Conservation (phyloP, 2,888 invertebrate species). For the Ligdia adustata region DNA sequence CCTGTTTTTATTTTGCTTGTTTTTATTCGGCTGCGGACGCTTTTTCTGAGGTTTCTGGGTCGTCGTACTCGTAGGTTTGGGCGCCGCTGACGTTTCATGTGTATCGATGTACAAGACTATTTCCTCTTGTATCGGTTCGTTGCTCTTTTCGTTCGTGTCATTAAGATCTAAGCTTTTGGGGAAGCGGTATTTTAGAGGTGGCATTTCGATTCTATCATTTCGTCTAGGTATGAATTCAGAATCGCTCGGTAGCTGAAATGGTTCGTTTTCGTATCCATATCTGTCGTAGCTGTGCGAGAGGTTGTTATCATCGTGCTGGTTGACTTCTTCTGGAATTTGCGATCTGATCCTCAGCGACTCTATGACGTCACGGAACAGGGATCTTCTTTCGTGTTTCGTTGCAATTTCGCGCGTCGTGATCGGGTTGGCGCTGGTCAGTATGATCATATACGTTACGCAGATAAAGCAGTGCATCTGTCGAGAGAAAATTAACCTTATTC, state of each 20-base stretch:
- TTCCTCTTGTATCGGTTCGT: slow-evolving; percentile 59
- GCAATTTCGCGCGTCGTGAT: slow-evolving; percentile 47
- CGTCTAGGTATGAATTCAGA: slow-evolving; percentile 67
- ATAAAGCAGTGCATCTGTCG: slow-evolving; percentile 78
- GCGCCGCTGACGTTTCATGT: slow-evolving; percentile 39
- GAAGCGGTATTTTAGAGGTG: slow-evolving; percentile 66
- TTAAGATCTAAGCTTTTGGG: slow-evolving; percentile 60
- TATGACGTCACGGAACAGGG: slow-evolving; percentile 72
- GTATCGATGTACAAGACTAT: slow-evolving; percentile 63
- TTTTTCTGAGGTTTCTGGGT: slow-evolving; percentile 61
- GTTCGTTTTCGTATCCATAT: slow-evolving; percentile 61
- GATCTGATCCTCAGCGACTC: slow-evolving; percentile 68
- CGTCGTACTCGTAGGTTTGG: slow-evolving; percentile 42
- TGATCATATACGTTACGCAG: slow-evolving; percentile 71
- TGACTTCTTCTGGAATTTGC: slow-evolving; percentile 62
- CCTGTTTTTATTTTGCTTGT: slow-evolving; percentile 48
- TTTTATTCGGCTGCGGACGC: slow-evolving; percentile 37
- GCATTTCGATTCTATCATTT: slow-evolving; percentile 75
- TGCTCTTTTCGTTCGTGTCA: slow-evolving; percentile 40
- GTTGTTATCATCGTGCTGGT: slow-evolving; percentile 66
- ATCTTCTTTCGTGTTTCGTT: slow-evolving; percentile 57
- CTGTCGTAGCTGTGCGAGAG: slow-evolving; percentile 59
- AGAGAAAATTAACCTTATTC: slow-evolving; percentile 18
- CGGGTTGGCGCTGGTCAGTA: slow-evolving; percentile 64
- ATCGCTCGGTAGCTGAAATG: slow-evolving; percentile 58